phyloP scores from a whole-genome alignment of 2,888 invertebrate genomes.

The Hylaea fasciaria region DNA sequence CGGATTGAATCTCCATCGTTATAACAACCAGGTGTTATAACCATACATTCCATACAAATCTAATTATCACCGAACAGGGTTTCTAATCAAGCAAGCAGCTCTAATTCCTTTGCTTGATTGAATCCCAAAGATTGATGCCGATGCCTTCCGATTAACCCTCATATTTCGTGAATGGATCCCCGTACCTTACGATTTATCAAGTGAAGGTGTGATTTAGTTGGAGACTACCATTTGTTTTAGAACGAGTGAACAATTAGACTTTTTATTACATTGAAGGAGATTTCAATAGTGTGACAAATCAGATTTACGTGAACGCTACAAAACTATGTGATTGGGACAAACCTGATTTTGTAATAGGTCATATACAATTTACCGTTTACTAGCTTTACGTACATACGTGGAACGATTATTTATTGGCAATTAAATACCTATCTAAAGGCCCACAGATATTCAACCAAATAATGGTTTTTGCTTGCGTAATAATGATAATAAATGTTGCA shows the following conservation, averaged over 20 bases:
- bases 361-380: too few species aligned
- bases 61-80: slow-evolving; percentile 25
- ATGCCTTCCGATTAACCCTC: slow-evolving; percentile 25
- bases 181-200: slow-evolving; percentile 13
- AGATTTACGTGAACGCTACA: not conserved
- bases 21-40: slow-evolving; percentile 13
- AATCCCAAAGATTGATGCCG: slow-evolving; percentile 27
- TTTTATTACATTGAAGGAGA: too few species aligned
- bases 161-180: slow-evolving; percentile 16
- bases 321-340: slow-evolving; percentile 1
- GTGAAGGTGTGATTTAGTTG: slow-evolving; percentile 10
- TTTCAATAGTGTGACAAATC: not conserved
- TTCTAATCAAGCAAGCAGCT: slow-evolving; percentile 17
- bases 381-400: too few species aligned
- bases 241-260: not conserved
- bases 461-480: too few species aligned
- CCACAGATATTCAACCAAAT: too few species aligned
- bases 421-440: too few species aligned
- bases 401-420: too few species aligned
- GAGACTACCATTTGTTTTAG: not conserved
- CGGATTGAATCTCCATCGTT: slow-evolving; percentile 6
- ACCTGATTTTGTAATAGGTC: not conserved
- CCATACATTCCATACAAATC: slow-evolving; percentile 22
- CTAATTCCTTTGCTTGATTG: slow-evolving; percentile 29
- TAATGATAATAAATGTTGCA: too few species aligned